Base-by-base conservation (phyloP, 2,797 vertebrate species). In the Coilia nasus region DNA sequence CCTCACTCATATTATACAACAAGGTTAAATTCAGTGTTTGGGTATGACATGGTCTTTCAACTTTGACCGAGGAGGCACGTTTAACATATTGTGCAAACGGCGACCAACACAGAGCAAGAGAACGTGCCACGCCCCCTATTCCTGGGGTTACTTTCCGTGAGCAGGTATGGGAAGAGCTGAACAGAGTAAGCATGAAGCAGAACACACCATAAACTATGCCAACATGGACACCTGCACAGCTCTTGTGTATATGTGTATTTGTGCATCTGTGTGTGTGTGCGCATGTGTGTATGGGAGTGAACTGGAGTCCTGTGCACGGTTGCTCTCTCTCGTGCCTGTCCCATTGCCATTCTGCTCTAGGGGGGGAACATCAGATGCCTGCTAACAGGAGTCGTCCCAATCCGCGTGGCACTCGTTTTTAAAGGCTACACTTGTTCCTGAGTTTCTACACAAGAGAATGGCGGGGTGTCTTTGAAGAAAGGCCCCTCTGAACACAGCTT, bases 41-140 rank as follows among this genome's bases (percentile, higher is more conserved):
- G 60, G 71, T 41, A 47, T 67, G 11, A 82, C 23, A 35, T 35
- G 3, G 31, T 84, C 71, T 75, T 41, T 0, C 19, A 82, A 25
- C 47, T 41, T 82, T 83, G 81, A 87, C 75, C 84, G 19, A 84
- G 56, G 87, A 90, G 86, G 86, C 86, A 90, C 83, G 75, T 56
- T 87, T 21, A 86, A 86, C 78, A 82, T 83, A 84, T 57, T 88
- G 84, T 86, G 85, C 84, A 85, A 88, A 89, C 85, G 80, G 14
- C 57, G 28, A 67, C 56, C 85, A 83, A 83, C 14, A 21, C 50
- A 54, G 54, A 75, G 6, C 67, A 35, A 71, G 15, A 19, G 67
- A 28, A 75, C 67, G 15, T 19, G 15, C 6, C 67, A 35, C 28
- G 14, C 28, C 28, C 14, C 14, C 31, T 31, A 7, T 1, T 75